Base-by-base conservation (phyloP, 2,113 vertebrate genomes). In the Himantopus leucocephalus region DNA sequence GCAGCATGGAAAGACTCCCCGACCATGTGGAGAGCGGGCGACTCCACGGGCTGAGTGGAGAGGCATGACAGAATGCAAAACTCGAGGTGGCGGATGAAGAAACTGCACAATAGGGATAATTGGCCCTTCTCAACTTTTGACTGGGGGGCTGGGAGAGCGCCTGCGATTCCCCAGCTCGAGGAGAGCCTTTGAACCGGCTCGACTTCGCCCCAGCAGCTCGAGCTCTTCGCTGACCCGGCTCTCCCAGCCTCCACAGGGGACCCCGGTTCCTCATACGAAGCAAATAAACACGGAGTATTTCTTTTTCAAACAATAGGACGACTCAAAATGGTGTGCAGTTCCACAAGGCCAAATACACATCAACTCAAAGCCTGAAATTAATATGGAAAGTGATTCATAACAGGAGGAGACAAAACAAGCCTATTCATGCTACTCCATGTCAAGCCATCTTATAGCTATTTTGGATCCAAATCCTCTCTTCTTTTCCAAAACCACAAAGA, bases 381-480 rank as follows among this genome's bases (percentile, higher is more conserved):
- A 95, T 92, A 94, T 47, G 88, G 87, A 95, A 91, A 97, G 88
- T 91, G 94, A 95, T 96, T 96, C 92, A 85, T 87, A 91, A 87
- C 80, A 95, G 94, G 48, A 96, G 94, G 96, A 96, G 92, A 95
- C 96, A 96, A 94, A 96, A 92, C 96, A 96, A 92, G 95, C 84
- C 96, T 96, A 88, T 96, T 97, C 94, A 92, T 88, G 92, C 91
- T 92, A 85, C 91, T 84, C 97, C 92, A 88, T 82, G 84, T 94
- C 87, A 91, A 94, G 63, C 74, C 75, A 88, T 95, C 93, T 89
- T 93, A 90, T 7, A 96, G 90, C 87, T 94, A 85, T 94, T 97
- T 92, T 97, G 97, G 92, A 95, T 95, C 89, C 89, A 95, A 94
- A 92, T 37, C 73, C 74, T 66, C 81, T 89, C 77, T 43, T 80